Percentiles rank a stretch among this genome's conserved stretches.
Evolutionary conservation across 2,888 invertebrate genomes (phyloP).

Genomic region (Caenorhabditis afra): DNA sequence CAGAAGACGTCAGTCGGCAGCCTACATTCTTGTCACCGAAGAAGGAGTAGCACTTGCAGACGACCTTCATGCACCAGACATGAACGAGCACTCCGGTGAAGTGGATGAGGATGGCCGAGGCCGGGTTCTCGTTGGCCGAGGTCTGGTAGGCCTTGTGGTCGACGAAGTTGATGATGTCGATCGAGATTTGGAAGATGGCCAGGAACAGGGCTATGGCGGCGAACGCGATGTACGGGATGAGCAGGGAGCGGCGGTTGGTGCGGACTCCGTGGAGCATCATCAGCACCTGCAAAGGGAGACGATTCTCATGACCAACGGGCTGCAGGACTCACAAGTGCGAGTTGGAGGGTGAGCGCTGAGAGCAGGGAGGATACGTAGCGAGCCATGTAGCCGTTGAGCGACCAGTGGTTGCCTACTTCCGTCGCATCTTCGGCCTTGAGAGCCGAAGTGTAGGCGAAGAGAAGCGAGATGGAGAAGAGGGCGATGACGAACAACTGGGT

Average conservation of each 20-base stretch:
- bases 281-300: slow-evolving; percentile 61
- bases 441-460: slow-evolving; percentile 63
- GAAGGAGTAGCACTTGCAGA: slow-evolving; percentile 79
- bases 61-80: slow-evolving; percentile 78
- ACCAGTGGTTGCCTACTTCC: slow-evolving; percentile 40
- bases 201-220: slow-evolving; percentile 69
- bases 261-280: slow-evolving; percentile 79
- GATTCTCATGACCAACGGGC: not conserved
- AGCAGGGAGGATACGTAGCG: slow-evolving; percentile 68
- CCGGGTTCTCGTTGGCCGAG: slow-evolving; percentile 35
- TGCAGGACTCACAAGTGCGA: slow-evolving; percentile 56
- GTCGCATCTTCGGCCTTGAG: slow-evolving; percentile 35
- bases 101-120: slow-evolving; percentile 61
- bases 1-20: not conserved
- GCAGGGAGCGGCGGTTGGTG: slow-evolving; percentile 71
- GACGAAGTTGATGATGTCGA: slow-evolving; percentile 67
- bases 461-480: slow-evolving; percentile 71
- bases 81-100: slow-evolving; percentile 78
- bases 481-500: slow-evolving; percentile 76
- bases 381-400: slow-evolving; percentile 51
- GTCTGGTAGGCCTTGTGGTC: slow-evolving; percentile 59
- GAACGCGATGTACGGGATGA: slow-evolving; percentile 79
- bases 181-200: slow-evolving; percentile 69
- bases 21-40: slow-evolving; percentile 80
- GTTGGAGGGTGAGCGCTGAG: slow-evolving; percentile 69